Evolutionary conservation across 2,113 vertebrate species (phyloP), one percentile per base, ranked within the genome.

Genomic region (Phaethornis superciliosus): DNA sequence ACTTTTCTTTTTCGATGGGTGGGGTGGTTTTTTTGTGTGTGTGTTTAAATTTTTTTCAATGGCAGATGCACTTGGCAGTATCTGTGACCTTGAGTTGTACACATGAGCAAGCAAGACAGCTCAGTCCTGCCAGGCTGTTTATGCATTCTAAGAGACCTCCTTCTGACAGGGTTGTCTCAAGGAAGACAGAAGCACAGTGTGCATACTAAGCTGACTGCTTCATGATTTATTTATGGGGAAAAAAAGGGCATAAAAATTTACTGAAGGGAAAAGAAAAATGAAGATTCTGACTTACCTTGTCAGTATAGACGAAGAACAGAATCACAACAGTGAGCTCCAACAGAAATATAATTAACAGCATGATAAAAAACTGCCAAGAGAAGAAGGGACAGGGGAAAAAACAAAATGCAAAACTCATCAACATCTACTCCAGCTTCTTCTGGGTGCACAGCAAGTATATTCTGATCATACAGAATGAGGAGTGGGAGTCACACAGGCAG

Each of bases 281-380:
- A 94, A 93, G 82, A 89, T 89, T 89, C 93, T 96, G 90, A 87
- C 96, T 95, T 98, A 99, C 99, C 99, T 99, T 98, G 88, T 99
- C 99, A 2, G 98, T 99, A 97, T 99, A 99, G 96, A 98, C 97
- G 69, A 99, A 99, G 98, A 99, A 99, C n/a, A 99, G 98, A 97
- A 98, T 98, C 92, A 99, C 98, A 79, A 98, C 97, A 75, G 98
- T 98, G 95, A 99, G 98, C 96, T 99, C 99, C 97, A 99, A 97
- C 96, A 99, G 98, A 96, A 99, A 98, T 97, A 99, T 98, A 93
- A 99, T 98, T 95, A 99, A 98, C 90, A 99, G 98, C 95, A 99
- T 94, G 96, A 99, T 98, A 94, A 99, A 99, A 98, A 99, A 99
- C 99, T 99, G 98, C 46, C 85, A 96, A 97, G 94, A 97, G 83